Evolutionary conservation across 2,797 vertebrate species (phyloP).

Genomic region (Leuciscus waleckii): DNA sequence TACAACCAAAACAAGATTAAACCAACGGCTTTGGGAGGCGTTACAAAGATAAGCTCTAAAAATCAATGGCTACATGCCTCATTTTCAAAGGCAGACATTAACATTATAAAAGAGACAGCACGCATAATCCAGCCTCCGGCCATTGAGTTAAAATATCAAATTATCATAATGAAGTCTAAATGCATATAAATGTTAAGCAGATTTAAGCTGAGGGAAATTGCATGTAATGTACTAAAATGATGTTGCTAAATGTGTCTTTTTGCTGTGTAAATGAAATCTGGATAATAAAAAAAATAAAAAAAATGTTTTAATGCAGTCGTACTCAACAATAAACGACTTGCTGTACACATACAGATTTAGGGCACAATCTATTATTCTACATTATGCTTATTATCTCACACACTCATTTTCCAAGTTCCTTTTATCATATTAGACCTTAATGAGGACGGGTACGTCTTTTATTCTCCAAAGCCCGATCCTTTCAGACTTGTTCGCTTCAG

Average conservation of each 20-base stretch:
- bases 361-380: conserved; percentile 39
- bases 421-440: conserved; percentile 59
- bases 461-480: conserved; percentile 53
- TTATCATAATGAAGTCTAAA: conserved; percentile 85
- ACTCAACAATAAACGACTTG: conserved; percentile 25
- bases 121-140: conserved; percentile 78
- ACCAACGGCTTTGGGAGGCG: conserved; percentile 45
- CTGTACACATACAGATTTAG: conserved; percentile 20
- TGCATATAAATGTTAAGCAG: conserved; percentile 81
- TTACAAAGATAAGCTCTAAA: conserved; percentile 78
- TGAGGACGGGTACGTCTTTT: conserved; percentile 53
- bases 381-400: conserved; percentile 31
- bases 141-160: conserved; percentile 82
- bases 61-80: conserved; percentile 82
- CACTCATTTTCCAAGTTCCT: conserved; percentile 47
- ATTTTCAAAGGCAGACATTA: conserved; percentile 80
- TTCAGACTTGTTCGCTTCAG: conserved; percentile 64
- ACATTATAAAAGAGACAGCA: conserved; percentile 76
- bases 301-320: background rate
- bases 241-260: conserved; percentile 49
- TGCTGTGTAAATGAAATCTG: conserved; percentile 47
- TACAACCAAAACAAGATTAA: conserved; percentile 33
- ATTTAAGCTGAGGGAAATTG: conserved; percentile 69
- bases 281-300: background rate
- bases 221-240: conserved; percentile 53